A percentile compares a stretch with the other conserved stretches of the same genome.
Evolutionary conservation across 1,140 invertebrate genomes (phyloP).

Genomic region (Riptortus pedestris): DNA sequence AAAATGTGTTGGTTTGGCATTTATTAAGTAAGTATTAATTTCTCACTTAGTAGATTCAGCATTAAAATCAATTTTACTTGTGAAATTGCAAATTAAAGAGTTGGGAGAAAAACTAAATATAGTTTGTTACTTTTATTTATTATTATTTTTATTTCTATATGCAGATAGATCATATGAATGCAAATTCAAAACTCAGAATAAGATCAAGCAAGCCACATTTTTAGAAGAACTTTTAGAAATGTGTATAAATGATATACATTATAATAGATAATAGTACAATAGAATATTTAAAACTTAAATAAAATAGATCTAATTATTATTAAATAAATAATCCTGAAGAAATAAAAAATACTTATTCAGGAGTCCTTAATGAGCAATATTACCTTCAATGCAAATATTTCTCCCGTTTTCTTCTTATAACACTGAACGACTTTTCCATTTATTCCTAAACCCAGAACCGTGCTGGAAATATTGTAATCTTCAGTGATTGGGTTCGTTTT

Average conservation of each 20-base stretch:
- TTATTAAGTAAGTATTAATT: no score
- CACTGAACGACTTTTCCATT: slow-evolving; percentile 88
- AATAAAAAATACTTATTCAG: neutral
- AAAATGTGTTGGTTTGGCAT: no score
- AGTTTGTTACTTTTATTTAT: no score
- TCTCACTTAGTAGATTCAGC: no score
- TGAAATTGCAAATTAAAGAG: no score
- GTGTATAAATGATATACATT: neutral
- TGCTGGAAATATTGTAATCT: slow-evolving; percentile 89
- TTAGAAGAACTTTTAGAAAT: neutral
- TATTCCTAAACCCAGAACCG: slow-evolving; percentile 91
- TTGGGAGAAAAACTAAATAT: no score
- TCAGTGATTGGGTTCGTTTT: slow-evolving; percentile 74
- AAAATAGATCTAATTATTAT: neutral
- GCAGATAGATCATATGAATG: no score
- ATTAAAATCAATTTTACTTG: no score
- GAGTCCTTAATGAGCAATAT: no score
- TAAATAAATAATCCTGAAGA: neutral
- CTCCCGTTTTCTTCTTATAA: slow-evolving; percentile 51
- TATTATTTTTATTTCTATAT: no score
- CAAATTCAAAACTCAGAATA: no score
- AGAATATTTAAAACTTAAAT: neutral
- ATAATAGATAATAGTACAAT: no score
- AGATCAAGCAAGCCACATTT: slow-evolving; percentile 17
- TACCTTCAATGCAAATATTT: slow-evolving; percentile 84